Conservation (phyloP, 1,140 invertebrate genomes). For the Galleria mellonella region DNA sequence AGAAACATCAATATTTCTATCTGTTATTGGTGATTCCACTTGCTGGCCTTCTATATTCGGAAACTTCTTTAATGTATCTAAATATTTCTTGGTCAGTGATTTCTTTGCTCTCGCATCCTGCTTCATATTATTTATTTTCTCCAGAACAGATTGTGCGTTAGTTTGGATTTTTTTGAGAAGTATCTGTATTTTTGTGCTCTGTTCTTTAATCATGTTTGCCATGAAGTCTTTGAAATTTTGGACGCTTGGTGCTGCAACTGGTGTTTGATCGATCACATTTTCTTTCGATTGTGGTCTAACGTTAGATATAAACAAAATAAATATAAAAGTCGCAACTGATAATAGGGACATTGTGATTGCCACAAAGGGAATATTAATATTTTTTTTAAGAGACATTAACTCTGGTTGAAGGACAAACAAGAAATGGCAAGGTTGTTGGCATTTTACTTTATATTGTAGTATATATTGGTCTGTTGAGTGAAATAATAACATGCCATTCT, state of each 20-base stretch:
- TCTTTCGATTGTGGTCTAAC: slow-evolving; percentile 32
- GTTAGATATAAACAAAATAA: slow-evolving; percentile 41
- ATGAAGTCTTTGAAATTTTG: slow-evolving; percentile 51
- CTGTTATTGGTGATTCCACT: slow-evolving; percentile 37
- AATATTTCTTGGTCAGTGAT: slow-evolving; percentile 17
- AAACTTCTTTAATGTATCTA: slow-evolving; percentile 13
- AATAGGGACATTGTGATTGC: slow-evolving; percentile 53
- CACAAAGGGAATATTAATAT: slow-evolving; percentile 18
- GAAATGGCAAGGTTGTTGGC: slow-evolving; percentile 26
- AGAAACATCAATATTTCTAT: slow-evolving; percentile 15
- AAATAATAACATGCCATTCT: slow-evolving; percentile 39
- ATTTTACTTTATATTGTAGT: slow-evolving; percentile 34
- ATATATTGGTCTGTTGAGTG: slow-evolving; percentile 40
- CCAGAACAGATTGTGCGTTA: slow-evolving; percentile 47
- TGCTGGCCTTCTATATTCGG: slow-evolving; percentile 26
- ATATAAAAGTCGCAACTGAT: slow-evolving; percentile 38
- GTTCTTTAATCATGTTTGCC: slow-evolving; percentile 51
- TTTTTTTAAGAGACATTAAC: slow-evolving; percentile 44
- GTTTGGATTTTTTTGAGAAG: slow-evolving; percentile 51
- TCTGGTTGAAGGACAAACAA: slow-evolving; percentile 11
- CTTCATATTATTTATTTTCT: slow-evolving; percentile 39
- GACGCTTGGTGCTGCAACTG: slow-evolving; percentile 22
- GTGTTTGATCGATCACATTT: slow-evolving; percentile 5
- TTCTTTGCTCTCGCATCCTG: slow-evolving; percentile 23
- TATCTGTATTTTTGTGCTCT: slow-evolving; percentile 45